Base-by-base conservation (phyloP, 2,113 vertebrate genomes). In the Suncus etruscus region DNA sequence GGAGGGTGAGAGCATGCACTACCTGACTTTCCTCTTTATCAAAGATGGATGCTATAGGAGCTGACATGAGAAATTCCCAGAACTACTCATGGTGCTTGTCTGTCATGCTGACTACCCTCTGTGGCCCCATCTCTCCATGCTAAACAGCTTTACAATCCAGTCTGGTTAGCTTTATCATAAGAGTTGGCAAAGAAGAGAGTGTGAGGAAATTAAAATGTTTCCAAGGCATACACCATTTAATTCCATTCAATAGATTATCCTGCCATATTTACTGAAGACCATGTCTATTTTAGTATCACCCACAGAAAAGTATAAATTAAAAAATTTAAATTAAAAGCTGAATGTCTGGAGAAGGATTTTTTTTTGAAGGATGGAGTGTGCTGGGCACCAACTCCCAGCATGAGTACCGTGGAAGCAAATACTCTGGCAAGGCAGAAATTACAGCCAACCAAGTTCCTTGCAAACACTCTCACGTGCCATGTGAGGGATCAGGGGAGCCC, bases 161-260 rank as follows among this genome's bases (percentile, higher is more conserved):
- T 45, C 91, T 93, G 74, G 51, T 0, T 0, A 39, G 0, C 95
- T 0, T 22, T 89, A 95, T 97, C 95, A 95, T 96, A 93, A 96
- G 6, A 51, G 89, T 89, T 91, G 89, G 95, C 91, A 94, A 93
- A 91, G 86, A 96, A 74, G 8, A 12, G 79, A 82, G 69, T 11
- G n/a, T 76, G 73, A 84, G 29, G 63, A 93, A 96, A 97, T 93
- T 93, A 94, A 93, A 97, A 94, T 48, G 91, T 96, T 97, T 96
- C 91, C 48, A 1, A 79, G 94, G 93, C 94, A 94, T 87, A 88
- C 0, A 14, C 76, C 20, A 89, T 95, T 94, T 81, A 95, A 47
- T 96, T 94, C 66, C 18, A 6, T 94, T 90, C 83, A 82, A 94
- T 95, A 96, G 95, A 94, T 97, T 96, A 94, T 95, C 95, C 89